Evolutionary conservation across 2,888 invertebrate species (phyloP).

Genomic region (Steinernema hermaphroditum): DNA sequence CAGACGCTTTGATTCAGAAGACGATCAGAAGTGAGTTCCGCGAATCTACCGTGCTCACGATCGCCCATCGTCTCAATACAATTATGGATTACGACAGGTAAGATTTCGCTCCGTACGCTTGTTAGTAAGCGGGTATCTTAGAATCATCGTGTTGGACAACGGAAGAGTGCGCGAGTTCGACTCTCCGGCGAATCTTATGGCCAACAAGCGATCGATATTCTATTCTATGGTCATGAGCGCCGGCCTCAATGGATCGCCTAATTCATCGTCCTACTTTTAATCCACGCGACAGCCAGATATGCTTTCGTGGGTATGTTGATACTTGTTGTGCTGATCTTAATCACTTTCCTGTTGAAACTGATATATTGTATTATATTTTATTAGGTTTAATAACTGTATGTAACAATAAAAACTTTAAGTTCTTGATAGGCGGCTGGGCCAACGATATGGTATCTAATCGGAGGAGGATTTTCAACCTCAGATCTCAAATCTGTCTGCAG

Average conservation of each 20-base stretch:
- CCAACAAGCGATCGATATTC: constrained; percentile 65
- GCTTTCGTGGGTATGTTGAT: not conserved
- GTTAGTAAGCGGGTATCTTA: too few relatives aligned
- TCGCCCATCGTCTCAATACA: constrained; percentile 88
- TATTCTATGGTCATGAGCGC: constrained; percentile 68
- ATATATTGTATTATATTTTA: not conserved
- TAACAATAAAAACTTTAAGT: not conserved
- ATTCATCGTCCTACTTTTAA: not conserved
- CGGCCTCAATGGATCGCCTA: constrained; percentile 35
- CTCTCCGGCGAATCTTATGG: constrained; percentile 65
- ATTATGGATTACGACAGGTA: constrained; percentile 80
- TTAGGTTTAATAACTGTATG: not conserved
- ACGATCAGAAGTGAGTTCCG: constrained; percentile 76
- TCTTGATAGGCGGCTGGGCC: too few relatives aligned
- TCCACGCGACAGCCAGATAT: not conserved
- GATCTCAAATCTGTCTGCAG: too few relatives aligned
- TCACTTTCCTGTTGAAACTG: constrained; percentile 13
- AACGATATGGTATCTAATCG: too few relatives aligned
- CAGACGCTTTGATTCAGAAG: constrained; percentile 71
- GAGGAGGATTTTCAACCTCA: too few relatives aligned
- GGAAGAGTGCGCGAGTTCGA: constrained; percentile 68
- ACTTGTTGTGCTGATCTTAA: not conserved
- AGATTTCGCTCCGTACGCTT: too few relatives aligned
- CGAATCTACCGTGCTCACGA: constrained; percentile 85
- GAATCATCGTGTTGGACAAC: constrained; percentile 68